Percentiles rank a stretch among this genome's conserved stretches.
phyloP scores from a whole-genome alignment of 2,888 invertebrate species.

The Ethmia dodecea region DNA sequence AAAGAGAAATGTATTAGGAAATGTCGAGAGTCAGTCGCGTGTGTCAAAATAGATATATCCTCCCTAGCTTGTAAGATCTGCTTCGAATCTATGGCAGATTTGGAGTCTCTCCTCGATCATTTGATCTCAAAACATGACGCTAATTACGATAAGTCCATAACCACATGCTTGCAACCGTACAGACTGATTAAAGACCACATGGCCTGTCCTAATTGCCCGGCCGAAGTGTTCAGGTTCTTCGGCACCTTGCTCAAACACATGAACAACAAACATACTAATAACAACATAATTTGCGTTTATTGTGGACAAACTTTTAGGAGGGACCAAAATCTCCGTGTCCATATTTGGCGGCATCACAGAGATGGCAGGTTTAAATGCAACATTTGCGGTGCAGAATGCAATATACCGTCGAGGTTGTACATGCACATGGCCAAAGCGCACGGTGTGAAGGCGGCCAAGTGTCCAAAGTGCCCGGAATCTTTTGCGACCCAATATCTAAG shows the following conservation, averaged over 20 bases:
- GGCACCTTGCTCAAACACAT: slow-evolving; percentile 65
- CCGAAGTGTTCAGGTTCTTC: slow-evolving; percentile 59
- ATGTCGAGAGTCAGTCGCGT: slow-evolving; percentile 62
- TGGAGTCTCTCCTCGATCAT: slow-evolving; percentile 56
- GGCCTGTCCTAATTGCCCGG: slow-evolving; percentile 58
- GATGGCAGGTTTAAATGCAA: slow-evolving; percentile 61
- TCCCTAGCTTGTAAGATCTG: slow-evolving; percentile 60
- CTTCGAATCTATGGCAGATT: slow-evolving; percentile 49
- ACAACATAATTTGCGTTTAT: slow-evolving; percentile 66
- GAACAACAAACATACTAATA: slow-evolving; percentile 63
- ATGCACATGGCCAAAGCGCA: slow-evolving; percentile 69
- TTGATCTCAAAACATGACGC: slow-evolving; percentile 56
- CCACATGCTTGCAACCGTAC: slow-evolving; percentile 62
- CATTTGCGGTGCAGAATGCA: slow-evolving; percentile 59
- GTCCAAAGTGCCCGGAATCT: slow-evolving; percentile 56
- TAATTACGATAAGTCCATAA: slow-evolving; percentile 60
- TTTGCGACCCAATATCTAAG: slow-evolving; percentile 74
- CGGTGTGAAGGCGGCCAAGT: slow-evolving; percentile 64
- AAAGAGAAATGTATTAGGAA: slow-evolving; percentile 62
- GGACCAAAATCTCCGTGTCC: slow-evolving; percentile 63
- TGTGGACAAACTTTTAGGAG: slow-evolving; percentile 64
- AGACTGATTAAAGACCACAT: slow-evolving; percentile 59
- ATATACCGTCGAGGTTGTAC: slow-evolving; percentile 62
- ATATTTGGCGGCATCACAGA: slow-evolving; percentile 64
- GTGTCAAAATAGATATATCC: slow-evolving; percentile 65